phyloP scores from a whole-genome alignment of 2,113 vertebrate genomes.

The Macrotus californicus region DNA sequence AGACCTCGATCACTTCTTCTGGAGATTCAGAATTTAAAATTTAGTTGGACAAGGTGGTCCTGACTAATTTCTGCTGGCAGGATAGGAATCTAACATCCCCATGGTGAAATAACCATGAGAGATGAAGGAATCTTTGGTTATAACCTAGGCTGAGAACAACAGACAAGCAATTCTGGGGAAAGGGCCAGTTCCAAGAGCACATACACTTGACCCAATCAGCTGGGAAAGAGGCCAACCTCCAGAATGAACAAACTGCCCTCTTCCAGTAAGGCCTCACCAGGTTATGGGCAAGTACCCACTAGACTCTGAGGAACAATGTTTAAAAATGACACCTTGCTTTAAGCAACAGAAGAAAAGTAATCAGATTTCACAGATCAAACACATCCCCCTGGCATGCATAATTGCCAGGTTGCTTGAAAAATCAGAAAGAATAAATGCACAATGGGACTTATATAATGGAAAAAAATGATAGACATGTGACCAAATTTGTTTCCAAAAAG shows the following conservation, averaged over 20 bases:
- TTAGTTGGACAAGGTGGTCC: background rate
- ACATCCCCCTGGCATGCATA: background rate
- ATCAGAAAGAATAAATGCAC: background rate
- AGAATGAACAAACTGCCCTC: background rate
- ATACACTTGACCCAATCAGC: background rate
- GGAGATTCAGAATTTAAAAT: background rate
- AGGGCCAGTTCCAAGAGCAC: background rate
- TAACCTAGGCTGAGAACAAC: background rate
- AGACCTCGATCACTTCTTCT: background rate
- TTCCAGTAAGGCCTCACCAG: background rate
- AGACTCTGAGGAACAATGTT: background rate
- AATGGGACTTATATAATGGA: background rate
- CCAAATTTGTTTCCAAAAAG: background rate
- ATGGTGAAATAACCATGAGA: background rate
- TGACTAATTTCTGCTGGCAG: background rate
- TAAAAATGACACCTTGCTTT: background rate
- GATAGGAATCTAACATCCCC: background rate
- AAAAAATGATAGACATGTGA: background rate
- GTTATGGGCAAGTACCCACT: background rate
- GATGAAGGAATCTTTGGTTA: background rate
- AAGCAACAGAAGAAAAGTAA: background rate
- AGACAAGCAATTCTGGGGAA: background rate
- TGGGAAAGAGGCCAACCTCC: background rate
- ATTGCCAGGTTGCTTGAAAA: background rate
- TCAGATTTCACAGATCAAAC: background rate